Conservation (phyloP, 2,113 vertebrate species). For the Arizona elegans region DNA sequence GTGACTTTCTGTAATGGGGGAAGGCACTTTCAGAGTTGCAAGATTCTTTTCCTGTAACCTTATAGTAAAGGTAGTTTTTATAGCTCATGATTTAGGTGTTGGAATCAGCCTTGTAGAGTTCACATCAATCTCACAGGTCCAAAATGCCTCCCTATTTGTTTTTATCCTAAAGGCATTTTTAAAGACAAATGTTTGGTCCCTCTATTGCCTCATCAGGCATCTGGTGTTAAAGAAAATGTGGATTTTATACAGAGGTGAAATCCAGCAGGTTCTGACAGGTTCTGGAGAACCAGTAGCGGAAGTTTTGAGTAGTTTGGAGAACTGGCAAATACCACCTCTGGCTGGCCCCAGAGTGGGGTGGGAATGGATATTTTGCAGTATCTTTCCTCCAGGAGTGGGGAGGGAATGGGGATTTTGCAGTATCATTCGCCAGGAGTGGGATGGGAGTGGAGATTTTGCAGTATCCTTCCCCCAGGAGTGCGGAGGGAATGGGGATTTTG, state of each 20-base stretch:
- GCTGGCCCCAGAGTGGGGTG: too few species aligned
- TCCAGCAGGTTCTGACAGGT: too few species aligned
- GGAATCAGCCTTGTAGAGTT: not conserved
- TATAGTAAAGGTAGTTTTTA: not conserved
- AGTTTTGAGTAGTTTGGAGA: too few species aligned
- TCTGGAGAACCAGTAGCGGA: too few species aligned
- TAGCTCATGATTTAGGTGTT: not conserved
- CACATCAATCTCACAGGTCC: conserved; percentile 35
- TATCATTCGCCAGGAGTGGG: too few species aligned
- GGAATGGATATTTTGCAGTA: too few species aligned
- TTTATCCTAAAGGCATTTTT: conserved; percentile 42
- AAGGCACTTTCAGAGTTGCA: not conserved
- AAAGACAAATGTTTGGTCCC: conserved; percentile 36
- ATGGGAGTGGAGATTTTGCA: too few species aligned
- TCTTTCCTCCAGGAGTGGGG: too few species aligned
- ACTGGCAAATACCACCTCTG: too few species aligned
- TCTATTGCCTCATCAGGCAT: conserved; percentile 42
- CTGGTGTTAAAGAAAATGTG: conserved; percentile 22
- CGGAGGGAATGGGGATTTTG: too few species aligned
- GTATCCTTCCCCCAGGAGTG: too few species aligned
- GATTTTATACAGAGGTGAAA: conserved; percentile 34
- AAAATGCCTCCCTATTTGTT: conserved; percentile 24
- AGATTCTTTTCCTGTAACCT: not conserved
- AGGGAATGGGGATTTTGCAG: too few species aligned
- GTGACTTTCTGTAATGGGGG: not conserved